Conservation (phyloP, 2,888 invertebrate genomes). For the Mythimna ferrago region DNA sequence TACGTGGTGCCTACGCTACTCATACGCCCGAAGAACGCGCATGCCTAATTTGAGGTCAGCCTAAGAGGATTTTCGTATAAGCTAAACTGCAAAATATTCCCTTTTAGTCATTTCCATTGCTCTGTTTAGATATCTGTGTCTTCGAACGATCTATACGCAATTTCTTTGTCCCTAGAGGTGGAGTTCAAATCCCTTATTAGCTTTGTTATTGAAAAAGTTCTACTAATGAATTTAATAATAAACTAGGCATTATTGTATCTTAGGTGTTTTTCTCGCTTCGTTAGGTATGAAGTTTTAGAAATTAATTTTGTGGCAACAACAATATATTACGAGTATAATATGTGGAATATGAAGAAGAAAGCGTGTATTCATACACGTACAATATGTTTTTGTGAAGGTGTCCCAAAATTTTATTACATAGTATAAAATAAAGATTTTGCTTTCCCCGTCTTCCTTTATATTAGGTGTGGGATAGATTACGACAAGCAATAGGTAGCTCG, state of each 20-base stretch:
- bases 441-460: too few relatives aligned
- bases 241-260: conserved; percentile 17
- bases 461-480: too few relatives aligned
- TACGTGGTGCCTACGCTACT: too few relatives aligned
- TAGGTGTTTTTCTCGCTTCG: not conserved
- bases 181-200: conserved; percentile 41
- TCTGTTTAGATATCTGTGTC: conserved; percentile 10
- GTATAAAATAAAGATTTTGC: too few relatives aligned
- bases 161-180: conserved; percentile 43
- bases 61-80: too few relatives aligned
- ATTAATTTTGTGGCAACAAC: not conserved
- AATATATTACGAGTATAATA: too few relatives aligned
- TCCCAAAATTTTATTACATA: not conserved
- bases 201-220: conserved; percentile 60
- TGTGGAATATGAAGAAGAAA: too few relatives aligned
- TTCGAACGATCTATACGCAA: conserved; percentile 43
- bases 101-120: conserved; percentile 9
- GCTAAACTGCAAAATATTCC: too few relatives aligned
- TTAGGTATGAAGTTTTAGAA: not conserved
- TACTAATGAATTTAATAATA: conserved; percentile 49
- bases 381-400: not conserved
- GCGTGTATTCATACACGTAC: not conserved
- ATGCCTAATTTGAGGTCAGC: too few relatives aligned
- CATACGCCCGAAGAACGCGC: too few relatives aligned
- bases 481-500: too few relatives aligned